A percentile compares a stretch with the other conserved stretches of the same genome.
Evolutionary conservation across 2,113 vertebrate species (phyloP).

Genomic region (Bufo bufo): DNA sequence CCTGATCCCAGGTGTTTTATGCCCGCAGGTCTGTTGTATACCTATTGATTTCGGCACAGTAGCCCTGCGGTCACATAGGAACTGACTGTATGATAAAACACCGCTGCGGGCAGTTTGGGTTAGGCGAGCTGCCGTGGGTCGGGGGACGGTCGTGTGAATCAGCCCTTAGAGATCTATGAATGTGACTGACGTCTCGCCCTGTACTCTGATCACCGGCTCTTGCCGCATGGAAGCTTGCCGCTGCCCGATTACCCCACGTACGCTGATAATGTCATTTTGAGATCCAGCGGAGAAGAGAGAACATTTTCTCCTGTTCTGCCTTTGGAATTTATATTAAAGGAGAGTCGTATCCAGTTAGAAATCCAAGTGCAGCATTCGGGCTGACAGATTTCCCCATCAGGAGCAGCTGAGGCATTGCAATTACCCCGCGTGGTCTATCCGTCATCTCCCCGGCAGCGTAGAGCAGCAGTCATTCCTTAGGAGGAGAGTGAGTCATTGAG

Average conservation of each 20-base stretch:
- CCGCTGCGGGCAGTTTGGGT: too few relatives aligned
- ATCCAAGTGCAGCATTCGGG: neutral
- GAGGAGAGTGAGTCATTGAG: neutral
- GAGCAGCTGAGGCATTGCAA: neutral
- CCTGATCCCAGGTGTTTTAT: too few relatives aligned
- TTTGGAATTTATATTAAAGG: constrained; percentile 1
- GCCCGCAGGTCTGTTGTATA: too few relatives aligned
- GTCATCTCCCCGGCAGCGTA: neutral
- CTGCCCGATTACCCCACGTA: neutral
- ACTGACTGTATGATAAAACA: too few relatives aligned
- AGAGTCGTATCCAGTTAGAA: neutral
- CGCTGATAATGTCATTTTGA: neutral
- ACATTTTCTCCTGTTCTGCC: neutral
- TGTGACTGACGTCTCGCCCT: neutral
- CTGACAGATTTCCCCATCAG: constrained; percentile 13
- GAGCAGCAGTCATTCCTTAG: neutral
- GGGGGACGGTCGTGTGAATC: too few relatives aligned
- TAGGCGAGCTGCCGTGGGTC: too few relatives aligned
- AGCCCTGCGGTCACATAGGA: too few relatives aligned
- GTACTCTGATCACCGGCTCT: neutral
- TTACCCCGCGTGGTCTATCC: neutral
- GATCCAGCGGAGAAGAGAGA: neutral
- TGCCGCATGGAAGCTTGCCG: neutral
- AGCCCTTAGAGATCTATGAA: too few relatives aligned
- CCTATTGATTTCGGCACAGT: too few relatives aligned